Base-by-base conservation (phyloP, 2,113 vertebrate species). In the Oncorhynchus keta region DNA sequence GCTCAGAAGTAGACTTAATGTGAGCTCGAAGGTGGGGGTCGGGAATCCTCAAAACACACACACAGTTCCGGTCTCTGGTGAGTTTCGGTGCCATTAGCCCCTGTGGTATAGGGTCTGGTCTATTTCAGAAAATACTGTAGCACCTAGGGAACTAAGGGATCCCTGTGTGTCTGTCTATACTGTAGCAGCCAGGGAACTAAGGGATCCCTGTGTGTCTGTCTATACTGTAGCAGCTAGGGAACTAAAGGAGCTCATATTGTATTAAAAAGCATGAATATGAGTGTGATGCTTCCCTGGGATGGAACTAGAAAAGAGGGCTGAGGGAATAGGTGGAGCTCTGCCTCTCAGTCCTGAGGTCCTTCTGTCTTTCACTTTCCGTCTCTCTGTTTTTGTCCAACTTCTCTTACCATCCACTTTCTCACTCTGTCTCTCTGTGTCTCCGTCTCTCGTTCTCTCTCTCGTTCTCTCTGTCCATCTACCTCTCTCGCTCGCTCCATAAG, bases 401-500 rank as follows among this genome's bases (percentile, higher is more conserved):
- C n/a, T 62, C 59, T 62, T 62, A 62, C 59, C 5, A 62, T 5
- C n/a, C 59, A 11, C n/a, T 8, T 62, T 62, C 59, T 62, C 59
- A 24, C 59, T 62, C 20, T 61, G 24, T 73, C 68, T 70, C 20
- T 45, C n/a, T 48, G 35, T n/a, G 16, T 69, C 32, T 69, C 35
- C 22, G 5, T 69, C 16, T 45, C 26, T 30, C 65, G 16, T 5
- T n/a, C n/a, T 70, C n/a, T 49, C 45, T 51, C 39, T 69, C 35
- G 26, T 20, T 22, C 39, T 70, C 61, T 77, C 76, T 11, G 66
- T 75, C 28, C 28, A 11, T 70, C 35, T 48, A 7, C n/a, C 68
- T 55, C 3, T 51, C 7, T 12, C 28, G 24, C 14, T 12, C 28
- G 24, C 14, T 30, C 22, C 8, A 55, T 74, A 81, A 99, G 97